Base-by-base conservation (phyloP, 2,797 vertebrate species). In the Anabacerthia variegaticeps region DNA sequence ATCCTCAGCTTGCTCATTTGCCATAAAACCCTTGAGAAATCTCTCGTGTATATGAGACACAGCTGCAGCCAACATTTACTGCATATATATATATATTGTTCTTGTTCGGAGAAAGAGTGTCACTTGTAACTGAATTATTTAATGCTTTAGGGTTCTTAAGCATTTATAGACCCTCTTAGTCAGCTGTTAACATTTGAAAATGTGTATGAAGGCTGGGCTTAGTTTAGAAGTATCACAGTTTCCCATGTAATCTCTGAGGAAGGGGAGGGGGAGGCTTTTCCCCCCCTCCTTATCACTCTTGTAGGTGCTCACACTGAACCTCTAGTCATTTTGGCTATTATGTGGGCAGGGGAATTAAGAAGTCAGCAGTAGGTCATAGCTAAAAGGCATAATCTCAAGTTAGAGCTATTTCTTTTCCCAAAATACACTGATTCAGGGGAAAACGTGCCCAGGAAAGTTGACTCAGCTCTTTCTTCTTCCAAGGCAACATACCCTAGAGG, bases 1-100 rank as follows among this genome's bases (percentile, higher is more conserved):
- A 88, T 85, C 65, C 81, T 95, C 94, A 92, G 82, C 92, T 89
- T 95, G 92, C 71, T 94, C 85, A 77, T 83, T 80, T 89, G 76
- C 91, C 80, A 28, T 88, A 67, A 94, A 91, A 51, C 88, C 95
- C 93, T 48, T 3, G 74, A 89, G 93, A 76, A 73, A 88, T 85
- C 81, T 74, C 65, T 56, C 0, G 1, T 82, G 68, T 69, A 8
- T 75, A 30, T 46, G 83, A 92, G 95, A 82, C 77, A 23, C 46
- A 55, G 91, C 91, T 59, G 68, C 82, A 83, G n/a, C 68, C 88
- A 76, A 23, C 54, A 22, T 78, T 66, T 84, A 32, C 28, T 49
- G n/a, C 18, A 6, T 23, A 8, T 36, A 12, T 46, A 26, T 26
- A 24, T 26, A 19, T 37, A 19, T 46, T 19, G 2, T 20, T 48